These are phyloP conservation scores for Acomys russatus DNA, from an alignment of 2,797 vertebrate genomes.

Conservation along the genomic window DNA sequence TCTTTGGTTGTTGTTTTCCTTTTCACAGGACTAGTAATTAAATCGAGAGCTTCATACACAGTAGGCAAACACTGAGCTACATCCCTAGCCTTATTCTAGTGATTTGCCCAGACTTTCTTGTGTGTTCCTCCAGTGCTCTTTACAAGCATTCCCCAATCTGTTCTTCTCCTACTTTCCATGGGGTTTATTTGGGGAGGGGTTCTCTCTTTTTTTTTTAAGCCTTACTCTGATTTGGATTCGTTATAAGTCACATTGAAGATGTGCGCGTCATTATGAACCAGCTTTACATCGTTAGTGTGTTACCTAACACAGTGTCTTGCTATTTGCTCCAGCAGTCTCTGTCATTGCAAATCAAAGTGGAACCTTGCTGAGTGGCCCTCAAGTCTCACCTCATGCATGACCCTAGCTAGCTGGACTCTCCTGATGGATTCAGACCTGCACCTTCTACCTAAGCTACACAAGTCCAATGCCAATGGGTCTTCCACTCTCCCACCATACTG, in stretches of 20 bases:
- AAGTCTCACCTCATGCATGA: background rate
- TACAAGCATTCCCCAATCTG: background rate
- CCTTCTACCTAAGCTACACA: background rate
- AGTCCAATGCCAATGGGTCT: background rate
- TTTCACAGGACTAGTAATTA: background rate
- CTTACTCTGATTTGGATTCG: slow-evolving; percentile 14
- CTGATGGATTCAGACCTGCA: background rate
- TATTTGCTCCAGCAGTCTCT: background rate
- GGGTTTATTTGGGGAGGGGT: background rate
- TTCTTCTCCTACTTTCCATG: background rate
- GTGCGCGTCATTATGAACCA: background rate
- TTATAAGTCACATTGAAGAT: background rate
- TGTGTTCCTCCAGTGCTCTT: background rate
- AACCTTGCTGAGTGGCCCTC: background rate
- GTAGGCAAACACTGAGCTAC: background rate
- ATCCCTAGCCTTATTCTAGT: background rate
- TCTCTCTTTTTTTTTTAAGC: slow-evolving; percentile 4
- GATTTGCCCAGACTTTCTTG: background rate
- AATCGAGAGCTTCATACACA: background rate
- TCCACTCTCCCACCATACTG: background rate
- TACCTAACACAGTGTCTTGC: background rate
- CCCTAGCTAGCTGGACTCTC: background rate
- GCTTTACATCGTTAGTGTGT: background rate
- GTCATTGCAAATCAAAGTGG: background rate
- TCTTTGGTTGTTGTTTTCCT: background rate